phyloP scores from a whole-genome alignment of 64 coral and sea anemone species.

The Montipora foliosa region DNA sequence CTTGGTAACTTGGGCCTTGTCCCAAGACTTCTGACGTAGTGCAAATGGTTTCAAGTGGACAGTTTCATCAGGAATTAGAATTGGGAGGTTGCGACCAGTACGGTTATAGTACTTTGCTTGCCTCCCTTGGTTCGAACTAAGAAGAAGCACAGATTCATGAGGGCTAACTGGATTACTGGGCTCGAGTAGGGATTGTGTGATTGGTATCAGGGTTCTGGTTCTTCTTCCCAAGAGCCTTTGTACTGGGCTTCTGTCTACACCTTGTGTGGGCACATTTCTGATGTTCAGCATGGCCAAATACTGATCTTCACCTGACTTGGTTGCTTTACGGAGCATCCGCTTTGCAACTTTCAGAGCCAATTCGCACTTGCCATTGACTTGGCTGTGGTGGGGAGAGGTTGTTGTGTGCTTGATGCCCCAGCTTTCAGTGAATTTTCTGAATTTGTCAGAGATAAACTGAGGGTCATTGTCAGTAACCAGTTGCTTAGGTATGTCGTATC shows the following conservation, averaged over 20 bases:
- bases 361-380: conserved; percentile 60
- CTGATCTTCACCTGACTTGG: conserved; percentile 40
- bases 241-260: conserved; percentile 21
- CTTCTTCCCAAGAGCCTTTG: conserved; percentile 35
- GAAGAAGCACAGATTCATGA: not conserved
- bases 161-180: not conserved
- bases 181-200: conserved; percentile 23
- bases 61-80: conserved; percentile 11
- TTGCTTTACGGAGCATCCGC: conserved; percentile 40
- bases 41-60: conserved; percentile 55
- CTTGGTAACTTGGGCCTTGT: conserved; percentile 36
- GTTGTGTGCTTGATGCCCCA: conserved; percentile 43
- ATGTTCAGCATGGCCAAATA: conserved; percentile 61
- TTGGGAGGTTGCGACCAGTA: not conserved
- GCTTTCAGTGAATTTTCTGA: conserved; percentile 3
- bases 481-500: conserved; percentile 25
- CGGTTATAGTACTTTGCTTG: conserved; percentile 38
- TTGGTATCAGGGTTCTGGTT: conserved; percentile 56
- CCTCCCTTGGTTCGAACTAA: not conserved
- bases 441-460: conserved; percentile 30
- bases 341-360: conserved; percentile 55
- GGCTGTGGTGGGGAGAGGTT: conserved; percentile 11
- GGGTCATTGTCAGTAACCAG: conserved; percentile 38
- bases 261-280: conserved; percentile 56
- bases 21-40: conserved; percentile 26